Conservation (phyloP, 2,113 vertebrate species). For the Hyperopisus bebe region DNA sequence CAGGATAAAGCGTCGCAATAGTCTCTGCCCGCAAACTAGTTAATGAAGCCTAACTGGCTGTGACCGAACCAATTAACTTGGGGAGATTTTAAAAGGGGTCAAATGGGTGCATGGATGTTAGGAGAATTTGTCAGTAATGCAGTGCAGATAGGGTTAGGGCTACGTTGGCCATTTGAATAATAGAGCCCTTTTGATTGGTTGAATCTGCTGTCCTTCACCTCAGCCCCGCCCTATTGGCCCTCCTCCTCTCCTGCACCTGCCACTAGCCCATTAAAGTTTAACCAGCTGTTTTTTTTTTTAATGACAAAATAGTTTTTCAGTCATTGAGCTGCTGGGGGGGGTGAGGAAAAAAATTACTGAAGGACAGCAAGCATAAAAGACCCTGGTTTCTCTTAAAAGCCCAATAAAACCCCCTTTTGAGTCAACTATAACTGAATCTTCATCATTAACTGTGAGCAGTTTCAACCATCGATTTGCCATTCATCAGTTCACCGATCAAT, state of each 20-base stretch:
- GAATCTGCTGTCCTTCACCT: not conserved
- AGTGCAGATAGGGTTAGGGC: not conserved
- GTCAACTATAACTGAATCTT: not conserved
- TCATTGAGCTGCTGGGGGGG: not conserved
- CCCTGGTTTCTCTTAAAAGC: not conserved
- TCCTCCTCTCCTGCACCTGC: not conserved
- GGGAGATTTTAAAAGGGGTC: not conserved
- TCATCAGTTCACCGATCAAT: not conserved
- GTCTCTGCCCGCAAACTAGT: not conserved
- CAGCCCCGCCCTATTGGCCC: not conserved
- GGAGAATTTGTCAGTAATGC: not conserved
- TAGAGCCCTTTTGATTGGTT: not conserved
- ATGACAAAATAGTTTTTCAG: not conserved
- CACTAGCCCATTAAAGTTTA: not conserved
- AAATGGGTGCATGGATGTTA: not conserved
- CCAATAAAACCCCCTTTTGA: not conserved
- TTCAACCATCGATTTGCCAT: not conserved
- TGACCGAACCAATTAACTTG: not conserved
- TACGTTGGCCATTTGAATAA: not conserved
- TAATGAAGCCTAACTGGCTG: not conserved
- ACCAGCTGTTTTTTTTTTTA: not conserved
- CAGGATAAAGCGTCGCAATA: not conserved
- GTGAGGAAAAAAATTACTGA: too few relatives aligned
- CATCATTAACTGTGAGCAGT: not conserved
- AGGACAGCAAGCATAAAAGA: not conserved